phyloP scores from a whole-genome alignment of 2,888 invertebrate species.

The Thereva nobilitata region DNA sequence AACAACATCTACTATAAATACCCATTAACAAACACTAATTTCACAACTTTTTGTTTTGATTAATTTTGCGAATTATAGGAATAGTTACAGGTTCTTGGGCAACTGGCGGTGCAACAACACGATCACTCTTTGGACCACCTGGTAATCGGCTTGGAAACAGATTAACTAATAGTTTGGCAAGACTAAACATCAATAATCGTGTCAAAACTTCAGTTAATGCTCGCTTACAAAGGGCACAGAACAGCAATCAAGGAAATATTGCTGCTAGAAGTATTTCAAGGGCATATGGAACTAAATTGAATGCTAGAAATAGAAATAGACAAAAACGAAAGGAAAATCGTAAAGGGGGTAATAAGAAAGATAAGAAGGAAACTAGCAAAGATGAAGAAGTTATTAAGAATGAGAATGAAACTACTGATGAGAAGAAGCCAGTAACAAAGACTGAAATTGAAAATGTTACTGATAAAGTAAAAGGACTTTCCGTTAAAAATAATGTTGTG shows the following conservation, averaged over 20 bases:
- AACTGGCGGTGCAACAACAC: slow-evolving; percentile 42
- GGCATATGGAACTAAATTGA: slow-evolving; percentile 42
- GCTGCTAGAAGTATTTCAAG: slow-evolving; percentile 40
- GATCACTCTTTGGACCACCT: slow-evolving; percentile 45
- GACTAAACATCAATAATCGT: slow-evolving; percentile 27
- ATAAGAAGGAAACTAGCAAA: slow-evolving; percentile 27
- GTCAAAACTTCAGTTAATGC: slow-evolving; percentile 41
- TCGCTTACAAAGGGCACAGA: slow-evolving; percentile 43
- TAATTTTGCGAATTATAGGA: slow-evolving; percentile 48
- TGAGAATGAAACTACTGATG: slow-evolving; percentile 16
- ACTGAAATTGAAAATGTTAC: slow-evolving; percentile 41
- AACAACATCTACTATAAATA: slow-evolving; percentile 8
- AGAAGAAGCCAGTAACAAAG: slow-evolving; percentile 37
- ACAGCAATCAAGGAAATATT: slow-evolving; percentile 33
- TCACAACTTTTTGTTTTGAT: slow-evolving; percentile 41
- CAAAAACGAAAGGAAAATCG: slow-evolving; percentile 41
- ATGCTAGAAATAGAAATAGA: slow-evolving; percentile 43
- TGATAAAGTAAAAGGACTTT: slow-evolving; percentile 38
- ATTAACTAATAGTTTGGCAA: slow-evolving; percentile 40
- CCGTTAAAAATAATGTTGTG: slow-evolving; percentile 37
- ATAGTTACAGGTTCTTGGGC: slow-evolving; percentile 51
- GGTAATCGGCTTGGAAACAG: slow-evolving; percentile 45
- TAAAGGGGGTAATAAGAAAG: slow-evolving; percentile 31
- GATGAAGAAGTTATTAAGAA: slow-evolving; percentile 5
- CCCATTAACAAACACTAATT: slow-evolving; percentile 30